Base-by-base conservation (phyloP, 2,113 vertebrate genomes). In the Catagonus wagneri region DNA sequence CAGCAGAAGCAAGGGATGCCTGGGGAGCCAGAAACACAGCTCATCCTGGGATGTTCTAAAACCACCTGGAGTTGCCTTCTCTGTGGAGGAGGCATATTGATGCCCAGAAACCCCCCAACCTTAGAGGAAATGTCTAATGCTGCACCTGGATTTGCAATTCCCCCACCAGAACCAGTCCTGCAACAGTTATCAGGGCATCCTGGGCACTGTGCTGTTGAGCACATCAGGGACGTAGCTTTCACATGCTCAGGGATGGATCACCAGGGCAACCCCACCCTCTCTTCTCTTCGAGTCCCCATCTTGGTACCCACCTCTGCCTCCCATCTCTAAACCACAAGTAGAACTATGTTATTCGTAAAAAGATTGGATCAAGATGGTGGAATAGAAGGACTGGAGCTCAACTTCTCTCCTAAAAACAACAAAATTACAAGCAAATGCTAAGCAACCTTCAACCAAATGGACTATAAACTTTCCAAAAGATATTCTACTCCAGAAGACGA, bases 191-290 rank as follows among this genome's bases (percentile, higher is more conserved):
- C 3, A 79, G 29, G 85, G 36, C 10, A 1, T 58, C 34, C 29
- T 81, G 50, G 17, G 6, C 16, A 16, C 4, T 17, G 0, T 0
- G 6, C 4, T 50, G 22, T 19, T 12, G 15, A 74, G 13, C 36
- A 75, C 10, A 50, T 9, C 36, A 61, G 44, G 66, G 36, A 5
- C 0, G 1, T 32, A 0, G 0, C 83, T n/a, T 56, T 14, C 29
- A 25, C 2, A 0, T 0, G 0, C n/a, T 29, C 74, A 14, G 2
- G 0, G 34, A 50, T 12, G 11, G 7, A 2, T 17, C 6, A 50
- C 34, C 25, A 6, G 3, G 6, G 25, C 19, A 20, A 72, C 36
- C 50, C 54, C 52, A 36, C 11, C 15, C 19, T 74, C 36, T 27
- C 16, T 7, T 32, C 7, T 32, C 27, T 32, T 5, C 16, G 34